Evolutionary conservation across 2,797 vertebrate genomes (phyloP), one percentile per base, ranked within the genome.

Genomic region (Arnoldichthys spilopterus): DNA sequence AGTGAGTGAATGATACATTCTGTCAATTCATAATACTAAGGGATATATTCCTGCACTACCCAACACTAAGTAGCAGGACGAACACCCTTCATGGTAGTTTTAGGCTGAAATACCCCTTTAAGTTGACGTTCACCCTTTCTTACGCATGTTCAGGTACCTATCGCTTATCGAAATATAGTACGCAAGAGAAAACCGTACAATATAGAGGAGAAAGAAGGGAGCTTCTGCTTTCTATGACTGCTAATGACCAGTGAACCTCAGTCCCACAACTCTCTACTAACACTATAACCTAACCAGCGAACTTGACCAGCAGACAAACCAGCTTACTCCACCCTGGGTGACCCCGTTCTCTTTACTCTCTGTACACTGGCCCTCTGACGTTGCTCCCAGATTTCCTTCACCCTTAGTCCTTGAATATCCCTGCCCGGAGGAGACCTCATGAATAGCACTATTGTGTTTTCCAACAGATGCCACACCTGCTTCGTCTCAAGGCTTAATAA

Each of bases 281-380:
- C 47, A 37, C 28, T 11, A 18, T 64, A 73, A 49, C 20, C 22
- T 6, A 63, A 43, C 30, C 16, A 47, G 18, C 26, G 32, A 51
- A 49, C 16, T 56, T 15, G 34, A 80, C 79, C 66, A 75, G 72
- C 78, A 64, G 22, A n/a, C 26, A 1, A 74, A 61, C 69, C 70
- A 53, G 49, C 13, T 40, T 12, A 9, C 28, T 28, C 26, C n/a
- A 15, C 6, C 16, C 56, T 28, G n/a, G n/a, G n/a, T n/a, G n/a
- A n/a, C n/a, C n/a, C n/a, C n/a, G n/a, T n/a, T n/a, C n/a, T n/a
- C 34, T 37, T 37, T 37, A 3, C 34, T 37, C 3, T 3, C 34
- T 37, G 3, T 37, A 37, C 3, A 37, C 34, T 7, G 34, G 3
- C 34, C 7, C 34, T 37, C 34, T 37, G 34, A 37, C 7, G 34